Evolutionary conservation across 2,797 vertebrate genomes (phyloP), one percentile per base, ranked within the genome.

Genomic region (Chelidonichthys spinosus): DNA sequence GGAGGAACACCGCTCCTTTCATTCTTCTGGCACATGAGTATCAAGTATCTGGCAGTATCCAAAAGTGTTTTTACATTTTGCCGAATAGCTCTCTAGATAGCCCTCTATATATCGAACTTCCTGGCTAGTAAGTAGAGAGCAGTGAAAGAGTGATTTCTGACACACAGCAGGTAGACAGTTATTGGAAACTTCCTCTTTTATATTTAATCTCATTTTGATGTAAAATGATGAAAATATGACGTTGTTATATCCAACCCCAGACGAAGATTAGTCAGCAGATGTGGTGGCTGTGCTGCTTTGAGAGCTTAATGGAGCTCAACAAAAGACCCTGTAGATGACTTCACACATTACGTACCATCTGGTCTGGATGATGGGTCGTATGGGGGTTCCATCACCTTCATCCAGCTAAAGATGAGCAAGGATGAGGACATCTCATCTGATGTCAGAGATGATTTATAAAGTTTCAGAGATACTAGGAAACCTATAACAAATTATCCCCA

Each of bases 401-500:
- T 65, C 52, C 0, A 2, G 33, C 50, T 44, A 33, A 32, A 42
- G 42, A 63, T 9, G 62, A 68, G 36, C 61, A 85, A 50, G 5
- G 47, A 33, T 50, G 61, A 40, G 62, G 49, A 74, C 68, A n/a
- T 18, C 13, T 67, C 62, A 74, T 64, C 40, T 83, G 67, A 84
- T 54, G 43, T 58, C 61, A 76, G 62, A 72, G 61, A 70, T 39
- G 64, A 81, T 85, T 85, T 81, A 83, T 62, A 63, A 70, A 80
- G 39, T 79, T 78, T n/a, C 25, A 82, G 49, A 73, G 33, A 69
- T 32, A 25, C 61, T 9, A 39, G 49, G 36, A 54, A 61, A 67
- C 52, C 53, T 59, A 58, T 18, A 60, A 50, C 7, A 61, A 42
- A 50, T 63, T 42, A 37, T 72, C 47, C 40, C 56, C 66, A 53